These are phyloP conservation scores for Ceratosolen fusciceps DNA, from an alignment of 1,140 invertebrate genomes.

Conservation along the genomic window DNA sequence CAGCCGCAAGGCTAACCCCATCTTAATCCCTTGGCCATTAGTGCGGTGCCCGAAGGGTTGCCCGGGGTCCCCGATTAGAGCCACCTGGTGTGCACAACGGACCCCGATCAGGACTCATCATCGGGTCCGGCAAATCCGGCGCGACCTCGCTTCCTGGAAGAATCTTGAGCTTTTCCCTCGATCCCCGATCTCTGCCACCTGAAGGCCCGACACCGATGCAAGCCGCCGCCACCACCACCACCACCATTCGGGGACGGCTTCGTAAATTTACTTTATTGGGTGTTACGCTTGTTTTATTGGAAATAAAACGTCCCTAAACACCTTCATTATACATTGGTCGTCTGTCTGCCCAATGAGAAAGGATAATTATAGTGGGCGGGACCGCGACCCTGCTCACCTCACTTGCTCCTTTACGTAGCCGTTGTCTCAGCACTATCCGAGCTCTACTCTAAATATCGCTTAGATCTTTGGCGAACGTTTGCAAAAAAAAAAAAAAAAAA, in stretches of 20 bases:
- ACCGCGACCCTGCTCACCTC: too few species aligned
- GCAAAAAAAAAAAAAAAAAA: too few species aligned
- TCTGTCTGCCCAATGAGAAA: too few species aligned
- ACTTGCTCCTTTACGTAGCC: too few species aligned
- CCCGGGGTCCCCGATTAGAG: background rate
- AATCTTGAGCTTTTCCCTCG: background rate
- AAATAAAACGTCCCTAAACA: background rate
- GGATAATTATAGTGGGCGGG: too few species aligned
- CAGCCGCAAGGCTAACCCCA: slow-evolving; percentile 21
- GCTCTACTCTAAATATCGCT: too few species aligned
- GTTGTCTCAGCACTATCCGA: too few species aligned
- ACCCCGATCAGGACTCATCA: background rate
- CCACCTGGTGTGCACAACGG: background rate
- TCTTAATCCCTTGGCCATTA: slow-evolving; percentile 3
- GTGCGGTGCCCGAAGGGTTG: background rate
- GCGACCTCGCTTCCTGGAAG: background rate
- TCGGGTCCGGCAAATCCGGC: background rate
- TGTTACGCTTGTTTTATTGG: background rate
- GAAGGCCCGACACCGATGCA: too few species aligned
- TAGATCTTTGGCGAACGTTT: too few species aligned
- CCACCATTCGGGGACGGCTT: too few species aligned
- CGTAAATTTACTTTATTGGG: background rate
- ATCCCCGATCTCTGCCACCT: background rate
- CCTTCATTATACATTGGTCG: too few species aligned
- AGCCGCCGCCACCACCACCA: too few species aligned